Base-by-base conservation (phyloP, 1,140 invertebrate genomes). In the Drosophila fuyamai region DNA sequence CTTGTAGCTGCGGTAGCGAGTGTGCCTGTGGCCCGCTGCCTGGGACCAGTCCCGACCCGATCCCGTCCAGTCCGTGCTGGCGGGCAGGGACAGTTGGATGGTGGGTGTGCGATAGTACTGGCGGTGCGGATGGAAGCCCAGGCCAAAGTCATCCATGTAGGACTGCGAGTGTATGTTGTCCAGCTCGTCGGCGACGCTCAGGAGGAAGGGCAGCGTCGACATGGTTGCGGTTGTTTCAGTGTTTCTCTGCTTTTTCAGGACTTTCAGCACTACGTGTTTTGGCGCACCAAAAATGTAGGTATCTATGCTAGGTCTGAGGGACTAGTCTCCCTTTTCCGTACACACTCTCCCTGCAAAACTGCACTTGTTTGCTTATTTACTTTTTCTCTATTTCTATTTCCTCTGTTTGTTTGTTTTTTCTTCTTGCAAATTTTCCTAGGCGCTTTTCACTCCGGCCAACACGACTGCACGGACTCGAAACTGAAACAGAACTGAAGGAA, bases 171-270 rank as follows among this genome's bases (percentile, higher is more conserved):
- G 84, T 38, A 92, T 79, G 75, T 92, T 92, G 81, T 92, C 91
- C 71, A 92, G 80, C 77, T 92, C 91, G 74, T 92, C 91, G 72
- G 91, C 91, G 16, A 92, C 90, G 68, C 91, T 92, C 54, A 92
- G 55, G 35, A 92, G 68, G 43, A 92, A 92, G 50, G 91, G 91
- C 38, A 92, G 55, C 66, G 91, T 92, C 79, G 91, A 92, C 91
- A 92, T 92, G 48, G 72, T 92, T 67, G 40, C 50, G 50, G 43
- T 51, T 43, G 46, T 40, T 36, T 59, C 50, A 29, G 41, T 43
- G 51, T n/a, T 83, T 74, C 88, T 80, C 73, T 68, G 61, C 9
- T 88, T 80, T 76, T 76, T 47, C 53, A 43, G 46, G 36, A 61
- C 58, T 47, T n/a, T 5, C 32, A 36, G 38, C 40, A 32, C 50